Evolutionary conservation across 2,888 invertebrate species (phyloP).

Genomic region (Dromius quadrimaculatus): DNA sequence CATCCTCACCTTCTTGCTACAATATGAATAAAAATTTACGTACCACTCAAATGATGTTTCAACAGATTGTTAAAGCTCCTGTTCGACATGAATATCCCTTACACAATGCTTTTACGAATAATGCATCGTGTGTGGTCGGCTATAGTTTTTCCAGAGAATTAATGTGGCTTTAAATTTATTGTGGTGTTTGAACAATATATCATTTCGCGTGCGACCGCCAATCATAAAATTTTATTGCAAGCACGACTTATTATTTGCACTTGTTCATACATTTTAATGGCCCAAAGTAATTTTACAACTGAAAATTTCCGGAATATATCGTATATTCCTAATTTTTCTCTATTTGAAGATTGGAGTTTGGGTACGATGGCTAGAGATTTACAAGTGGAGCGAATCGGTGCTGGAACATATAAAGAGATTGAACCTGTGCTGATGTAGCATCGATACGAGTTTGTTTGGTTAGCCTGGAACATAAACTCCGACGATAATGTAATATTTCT

Average conservation of each 20-base stretch:
- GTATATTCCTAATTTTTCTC: background rate
- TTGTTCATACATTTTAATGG: constrained; percentile 28
- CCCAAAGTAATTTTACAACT: constrained; percentile 20
- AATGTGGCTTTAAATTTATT: constrained; percentile 32
- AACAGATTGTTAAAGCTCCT: too few relatives aligned
- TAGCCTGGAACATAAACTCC: constrained; percentile 36
- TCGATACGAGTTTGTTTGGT: constrained; percentile 43
- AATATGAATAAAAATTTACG: too few relatives aligned
- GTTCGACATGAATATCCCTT: too few relatives aligned
- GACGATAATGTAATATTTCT: constrained; percentile 48
- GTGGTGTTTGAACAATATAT: constrained; percentile 22
- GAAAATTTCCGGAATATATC: background rate
- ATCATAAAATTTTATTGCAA: constrained; percentile 25
- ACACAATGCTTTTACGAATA: too few relatives aligned
- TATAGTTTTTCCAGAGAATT: background rate
- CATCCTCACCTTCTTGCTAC: too few relatives aligned
- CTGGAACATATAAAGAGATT: constrained; percentile 33
- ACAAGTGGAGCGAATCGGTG: background rate
- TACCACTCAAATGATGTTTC: too few relatives aligned
- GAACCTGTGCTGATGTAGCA: constrained; percentile 28
- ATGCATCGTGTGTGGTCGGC: too few relatives aligned
- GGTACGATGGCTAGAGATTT: background rate
- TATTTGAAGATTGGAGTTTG: background rate
- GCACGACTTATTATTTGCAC: constrained; percentile 33
- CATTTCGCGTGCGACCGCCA: constrained; percentile 28